Evolutionary conservation across 2,888 invertebrate genomes (phyloP).

Genomic region (Hypolimnas misippus): DNA sequence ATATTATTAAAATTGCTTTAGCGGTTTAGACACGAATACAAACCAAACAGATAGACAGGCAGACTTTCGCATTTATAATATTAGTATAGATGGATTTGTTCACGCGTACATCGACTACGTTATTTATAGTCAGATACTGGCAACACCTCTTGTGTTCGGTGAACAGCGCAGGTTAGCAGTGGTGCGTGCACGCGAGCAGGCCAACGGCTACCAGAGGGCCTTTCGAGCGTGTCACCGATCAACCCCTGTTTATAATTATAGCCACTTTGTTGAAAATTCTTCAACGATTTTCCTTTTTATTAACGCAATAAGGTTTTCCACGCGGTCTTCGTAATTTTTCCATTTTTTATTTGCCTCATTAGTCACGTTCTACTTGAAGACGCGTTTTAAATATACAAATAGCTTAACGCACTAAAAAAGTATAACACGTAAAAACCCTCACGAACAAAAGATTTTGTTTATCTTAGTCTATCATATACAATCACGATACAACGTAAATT

Average conservation of each 20-base stretch:
- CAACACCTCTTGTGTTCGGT: constrained; percentile 37
- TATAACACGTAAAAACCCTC: background rate
- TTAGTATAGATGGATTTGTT: constrained; percentile 8
- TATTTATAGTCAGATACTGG: constrained; percentile 31
- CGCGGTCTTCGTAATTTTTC: background rate
- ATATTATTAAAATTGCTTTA: too few relatives aligned
- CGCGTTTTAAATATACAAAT: background rate
- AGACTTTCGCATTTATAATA: too few relatives aligned
- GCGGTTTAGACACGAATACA: too few relatives aligned
- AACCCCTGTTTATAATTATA: constrained; percentile 39
- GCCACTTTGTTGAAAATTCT: constrained; percentile 20
- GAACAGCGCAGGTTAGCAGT: constrained; percentile 54
- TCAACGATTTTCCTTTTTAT: constrained; percentile 1
- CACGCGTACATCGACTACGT: constrained; percentile 18
- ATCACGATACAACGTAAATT: background rate
- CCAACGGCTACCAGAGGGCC: constrained; percentile 50
- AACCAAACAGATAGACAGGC: too few relatives aligned
- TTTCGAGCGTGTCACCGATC: constrained; percentile 63
- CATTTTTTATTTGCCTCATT: background rate
- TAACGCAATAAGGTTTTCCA: background rate
- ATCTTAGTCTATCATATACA: background rate
- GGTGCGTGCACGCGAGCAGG: constrained; percentile 66
- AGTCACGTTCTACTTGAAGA: background rate
- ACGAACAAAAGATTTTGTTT: background rate
- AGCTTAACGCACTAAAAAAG: background rate